Percentiles rank a stretch among this genome's conserved stretches.
phyloP scores from a whole-genome alignment of 2,888 invertebrate genomes.

The Drosophila acutilabella region DNA sequence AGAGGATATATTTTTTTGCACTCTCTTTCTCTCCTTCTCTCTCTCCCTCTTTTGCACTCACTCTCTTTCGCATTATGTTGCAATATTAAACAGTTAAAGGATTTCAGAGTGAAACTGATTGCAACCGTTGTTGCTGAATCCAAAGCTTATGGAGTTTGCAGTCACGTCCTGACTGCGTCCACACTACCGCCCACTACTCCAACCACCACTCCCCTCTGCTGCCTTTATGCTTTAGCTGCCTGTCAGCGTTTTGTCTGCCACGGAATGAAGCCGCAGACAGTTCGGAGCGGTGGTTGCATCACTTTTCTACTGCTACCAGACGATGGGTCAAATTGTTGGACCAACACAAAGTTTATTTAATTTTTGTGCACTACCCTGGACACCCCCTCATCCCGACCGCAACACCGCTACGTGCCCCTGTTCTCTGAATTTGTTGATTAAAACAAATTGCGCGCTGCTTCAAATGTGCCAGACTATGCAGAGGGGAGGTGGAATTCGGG shows the following conservation, averaged over 20 bases:
- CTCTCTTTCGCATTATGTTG: conserved; percentile 45
- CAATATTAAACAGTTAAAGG: conserved; percentile 76
- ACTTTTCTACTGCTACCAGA: conserved; percentile 20
- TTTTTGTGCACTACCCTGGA: conserved; percentile 57
- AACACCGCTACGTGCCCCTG: conserved; percentile 31
- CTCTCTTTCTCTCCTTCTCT: neutral
- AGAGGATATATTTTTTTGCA: conserved; percentile 6
- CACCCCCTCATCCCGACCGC: neutral
- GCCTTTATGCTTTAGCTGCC: conserved; percentile 45
- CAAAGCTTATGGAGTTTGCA: conserved; percentile 20
- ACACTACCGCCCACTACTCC: neutral
- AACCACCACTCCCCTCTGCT: neutral
- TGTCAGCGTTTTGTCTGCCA: conserved; percentile 64
- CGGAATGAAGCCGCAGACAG: conserved; percentile 59
- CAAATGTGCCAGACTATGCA: conserved; percentile 54
- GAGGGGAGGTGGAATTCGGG: neutral
- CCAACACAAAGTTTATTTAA: conserved; percentile 78
- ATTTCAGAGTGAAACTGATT: conserved; percentile 51
- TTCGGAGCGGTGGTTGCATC: conserved; percentile 39
- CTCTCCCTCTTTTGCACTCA: neutral
- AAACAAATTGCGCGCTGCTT: conserved; percentile 77
- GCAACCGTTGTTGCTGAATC: conserved; percentile 27
- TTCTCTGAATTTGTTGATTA: conserved; percentile 79
- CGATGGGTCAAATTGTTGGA: conserved; percentile 68
- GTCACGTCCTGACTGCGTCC: conserved; percentile 34